Evolutionary conservation across 2,888 invertebrate species (phyloP).

Genomic region (Lysandra coridon): DNA sequence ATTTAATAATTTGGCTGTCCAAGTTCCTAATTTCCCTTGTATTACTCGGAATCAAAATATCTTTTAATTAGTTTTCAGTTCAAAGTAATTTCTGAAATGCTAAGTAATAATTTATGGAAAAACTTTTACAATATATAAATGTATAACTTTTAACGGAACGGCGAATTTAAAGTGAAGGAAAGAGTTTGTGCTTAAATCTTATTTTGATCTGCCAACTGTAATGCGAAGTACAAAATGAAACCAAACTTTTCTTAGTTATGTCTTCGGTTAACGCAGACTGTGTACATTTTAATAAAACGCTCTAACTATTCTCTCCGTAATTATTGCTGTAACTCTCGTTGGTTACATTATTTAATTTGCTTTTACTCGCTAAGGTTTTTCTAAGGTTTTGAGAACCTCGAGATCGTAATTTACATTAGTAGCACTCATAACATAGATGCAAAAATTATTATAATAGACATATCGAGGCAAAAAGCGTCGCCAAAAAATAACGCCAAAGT

Average conservation of each 20-base stretch:
- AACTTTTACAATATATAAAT: constrained; percentile 14
- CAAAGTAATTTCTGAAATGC: constrained; percentile 1
- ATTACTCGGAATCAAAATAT: constrained; percentile 8
- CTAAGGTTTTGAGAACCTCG: too few relatives aligned
- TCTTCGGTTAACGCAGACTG: constrained; percentile 21
- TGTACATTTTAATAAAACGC: constrained; percentile 29
- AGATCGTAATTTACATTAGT: too few relatives aligned
- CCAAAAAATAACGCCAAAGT: too few relatives aligned
- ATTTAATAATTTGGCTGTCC: neutral
- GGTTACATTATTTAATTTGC: neutral
- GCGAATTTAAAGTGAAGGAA: constrained; percentile 20
- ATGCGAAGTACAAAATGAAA: constrained; percentile 31
- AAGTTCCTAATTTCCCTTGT: neutral
- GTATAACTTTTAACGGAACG: constrained; percentile 11
- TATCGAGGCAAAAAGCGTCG: too few relatives aligned
- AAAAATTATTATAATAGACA: too few relatives aligned
- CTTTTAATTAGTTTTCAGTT: constrained; percentile 14
- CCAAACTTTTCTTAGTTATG: constrained; percentile 30
- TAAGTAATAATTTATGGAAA: constrained; percentile 20
- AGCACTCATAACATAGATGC: too few relatives aligned
- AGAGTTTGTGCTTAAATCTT: constrained; percentile 24
- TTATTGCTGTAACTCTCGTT: constrained; percentile 6
- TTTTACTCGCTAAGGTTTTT: neutral
- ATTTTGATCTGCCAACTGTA: constrained; percentile 32
- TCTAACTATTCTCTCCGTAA: constrained; percentile 16